Evolutionary conservation across 2,113 vertebrate genomes (phyloP), one percentile per base, ranked within the genome.

Genomic region (Elaphurus davidianus): DNA sequence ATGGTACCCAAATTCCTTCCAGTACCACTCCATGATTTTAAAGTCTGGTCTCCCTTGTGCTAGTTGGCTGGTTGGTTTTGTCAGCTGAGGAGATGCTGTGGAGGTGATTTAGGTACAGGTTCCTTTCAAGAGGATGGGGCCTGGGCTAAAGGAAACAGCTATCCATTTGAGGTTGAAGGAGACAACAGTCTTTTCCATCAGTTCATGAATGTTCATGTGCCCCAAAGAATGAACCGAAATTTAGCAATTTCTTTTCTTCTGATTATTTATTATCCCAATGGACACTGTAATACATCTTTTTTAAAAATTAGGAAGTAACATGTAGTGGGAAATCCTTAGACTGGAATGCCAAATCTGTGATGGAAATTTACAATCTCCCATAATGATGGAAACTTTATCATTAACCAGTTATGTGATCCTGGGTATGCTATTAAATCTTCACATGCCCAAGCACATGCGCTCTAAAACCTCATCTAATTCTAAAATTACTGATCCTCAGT

Each of bases 251-350:
- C 27, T 84, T 87, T 93, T 82, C 71, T 82, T 91, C 16, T 12
- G 3, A 28, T 91, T 86, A 25, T 94, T 1, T 28, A 94, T 67
- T 43, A 96, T 60, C 7, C 30, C n/a, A 87, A 33, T 16, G 36
- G 81, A 90, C 19, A 93, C 21, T 52, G 10, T 43, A 87, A 91
- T 12, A 71, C 11, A 62, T 55, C 3, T 25, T 60, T 71, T 87
- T 79, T 21, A n/a, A 40, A 67, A 90, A 90, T 7, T 79, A 79
- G 7, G 2, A 97, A 88, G n/a, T 78, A 45, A 82, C 19, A 86
- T 45, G 28, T 84, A n/a, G 21, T 64, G 78, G 50, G 40, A 96
- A 96, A 90, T 93, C 40, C 62, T 96, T 84, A 95, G 45, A 81
- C 25, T 40, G 16, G 30, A 91, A 62, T 50, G 92, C 47, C 45